These are phyloP conservation scores for Hepsetus odoe DNA, from an alignment of 2,113 vertebrate genomes.

Conservation along the genomic window DNA sequence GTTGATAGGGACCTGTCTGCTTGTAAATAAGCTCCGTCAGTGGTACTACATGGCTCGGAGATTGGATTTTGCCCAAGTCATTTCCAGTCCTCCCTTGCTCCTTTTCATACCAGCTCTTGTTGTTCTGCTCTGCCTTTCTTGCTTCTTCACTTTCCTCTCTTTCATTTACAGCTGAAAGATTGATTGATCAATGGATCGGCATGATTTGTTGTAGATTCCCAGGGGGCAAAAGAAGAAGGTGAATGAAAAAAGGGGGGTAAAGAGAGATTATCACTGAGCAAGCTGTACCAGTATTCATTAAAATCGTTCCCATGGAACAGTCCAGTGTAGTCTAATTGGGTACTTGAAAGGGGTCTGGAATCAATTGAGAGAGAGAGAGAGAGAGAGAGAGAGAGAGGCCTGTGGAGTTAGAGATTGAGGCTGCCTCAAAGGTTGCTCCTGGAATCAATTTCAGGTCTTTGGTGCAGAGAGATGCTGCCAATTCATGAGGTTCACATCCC, in stretches of 20 bases:
- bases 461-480: constrained; percentile 17
- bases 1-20: constrained; percentile 44
- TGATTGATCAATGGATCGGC: constrained; percentile 49
- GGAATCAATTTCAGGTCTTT: constrained; percentile 49
- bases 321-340: constrained; percentile 52
- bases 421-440: constrained; percentile 46
- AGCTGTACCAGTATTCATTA: constrained; percentile 53
- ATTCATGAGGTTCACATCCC: constrained; percentile 14
- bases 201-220: constrained; percentile 43
- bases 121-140: constrained; percentile 10
- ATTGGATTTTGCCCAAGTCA: constrained; percentile 56
- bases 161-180: constrained; percentile 37
- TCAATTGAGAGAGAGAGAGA: constrained; percentile 38
- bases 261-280: constrained; percentile 42
- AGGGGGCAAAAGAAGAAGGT: constrained; percentile 12
- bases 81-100: constrained; percentile 37
- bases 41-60: constrained; percentile 50
- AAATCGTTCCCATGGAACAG: constrained; percentile 33
- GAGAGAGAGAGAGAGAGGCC: constrained; percentile 13
- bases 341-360: constrained; percentile 49
- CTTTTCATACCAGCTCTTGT: constrained; percentile 6
- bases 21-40: constrained; percentile 53
- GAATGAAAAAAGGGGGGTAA: constrained; percentile 22
- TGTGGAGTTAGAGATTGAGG: constrained; percentile 48
- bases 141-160: constrained; percentile 9